Evolutionary conservation across 2,113 vertebrate genomes (phyloP), one percentile per base, ranked within the genome.

Genomic region (Brachypodius melanocephalos): DNA sequence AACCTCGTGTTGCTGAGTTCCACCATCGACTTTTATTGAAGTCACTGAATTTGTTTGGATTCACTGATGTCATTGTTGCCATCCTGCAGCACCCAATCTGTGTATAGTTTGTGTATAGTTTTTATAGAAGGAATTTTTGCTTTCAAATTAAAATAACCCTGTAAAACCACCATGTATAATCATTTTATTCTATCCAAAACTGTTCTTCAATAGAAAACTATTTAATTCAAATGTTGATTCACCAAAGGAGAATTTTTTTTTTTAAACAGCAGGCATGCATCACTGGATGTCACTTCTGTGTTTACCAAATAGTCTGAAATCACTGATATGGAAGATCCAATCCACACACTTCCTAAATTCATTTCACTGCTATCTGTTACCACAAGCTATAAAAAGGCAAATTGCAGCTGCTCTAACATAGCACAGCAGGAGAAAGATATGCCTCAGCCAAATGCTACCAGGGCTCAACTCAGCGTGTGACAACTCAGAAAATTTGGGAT

Each of bases 321-420:
- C 90, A 90, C 91, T 94, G 90, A 86, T 85, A 91, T 3, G 57
- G 95, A 95, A 90, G 96, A 96, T 91, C 79, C 82, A 93, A 80
- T 90, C 63, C 92, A 72, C 92, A 95, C 61, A 71, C 49, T 92
- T 94, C 90, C 82, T 94, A 94, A 96, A 95, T 97, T 95, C 75
- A 84, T 96, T 96, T 97, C 93, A 90, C 59, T 81, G 79, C 90
- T 96, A 91, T 96, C 93, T 91, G 93, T 95, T 95, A 93, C 94
- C 89, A 86, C 85, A 86, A 88, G 90, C 91, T 77, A 94, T 90
- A 88, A 96, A 95, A 97, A 94, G 72, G 88, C 91, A 93, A 94
- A 96, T 74, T 96, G 88, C 89, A 94, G 89, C 91, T 93, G 96
- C 91, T 96, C 15, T 91, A 90, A 89, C 90, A 96, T 49, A 81